Evolutionary conservation across 2,888 invertebrate species (phyloP).

Genomic region (Entomobrya multifasciata): DNA sequence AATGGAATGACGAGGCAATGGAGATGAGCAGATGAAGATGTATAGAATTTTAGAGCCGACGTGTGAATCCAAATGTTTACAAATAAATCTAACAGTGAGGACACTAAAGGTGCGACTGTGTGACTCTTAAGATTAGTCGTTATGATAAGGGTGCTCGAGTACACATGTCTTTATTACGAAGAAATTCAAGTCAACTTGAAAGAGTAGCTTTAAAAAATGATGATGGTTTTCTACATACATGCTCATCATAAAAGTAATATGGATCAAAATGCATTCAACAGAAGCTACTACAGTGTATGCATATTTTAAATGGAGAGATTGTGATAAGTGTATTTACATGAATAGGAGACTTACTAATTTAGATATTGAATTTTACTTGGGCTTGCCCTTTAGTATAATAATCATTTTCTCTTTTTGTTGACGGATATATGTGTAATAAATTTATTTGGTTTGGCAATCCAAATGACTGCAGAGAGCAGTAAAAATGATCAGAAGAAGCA

Average conservation of each 20-base stretch:
- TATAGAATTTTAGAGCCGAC: conserved; percentile 52
- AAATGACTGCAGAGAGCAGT: background rate
- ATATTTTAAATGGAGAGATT: too few species aligned
- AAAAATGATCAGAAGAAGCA: conserved; percentile 23
- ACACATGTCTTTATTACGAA: conserved; percentile 47
- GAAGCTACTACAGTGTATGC: conserved; percentile 39
- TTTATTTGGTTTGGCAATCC: conserved; percentile 58
- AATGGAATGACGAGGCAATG: background rate
- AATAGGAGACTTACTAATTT: conserved; percentile 42
- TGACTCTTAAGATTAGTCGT: conserved; percentile 65
- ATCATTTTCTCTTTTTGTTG: conserved; percentile 17
- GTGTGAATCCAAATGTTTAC: conserved; percentile 69
- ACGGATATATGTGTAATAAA: conserved; percentile 54
- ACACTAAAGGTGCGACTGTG: conserved; percentile 69
- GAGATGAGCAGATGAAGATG: too few species aligned
- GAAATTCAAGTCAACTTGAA: conserved; percentile 35
- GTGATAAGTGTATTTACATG: too few species aligned
- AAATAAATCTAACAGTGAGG: conserved; percentile 65
- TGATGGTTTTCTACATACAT: conserved; percentile 6
- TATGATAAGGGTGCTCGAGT: conserved; percentile 38
- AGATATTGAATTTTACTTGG: conserved; percentile 53
- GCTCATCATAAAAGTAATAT: background rate
- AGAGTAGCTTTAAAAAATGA: background rate
- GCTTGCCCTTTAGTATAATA: conserved; percentile 13
- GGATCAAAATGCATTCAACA: background rate